Evolutionary conservation across 1,140 invertebrate genomes (phyloP).

Genomic region (Aplysia californica): DNA sequence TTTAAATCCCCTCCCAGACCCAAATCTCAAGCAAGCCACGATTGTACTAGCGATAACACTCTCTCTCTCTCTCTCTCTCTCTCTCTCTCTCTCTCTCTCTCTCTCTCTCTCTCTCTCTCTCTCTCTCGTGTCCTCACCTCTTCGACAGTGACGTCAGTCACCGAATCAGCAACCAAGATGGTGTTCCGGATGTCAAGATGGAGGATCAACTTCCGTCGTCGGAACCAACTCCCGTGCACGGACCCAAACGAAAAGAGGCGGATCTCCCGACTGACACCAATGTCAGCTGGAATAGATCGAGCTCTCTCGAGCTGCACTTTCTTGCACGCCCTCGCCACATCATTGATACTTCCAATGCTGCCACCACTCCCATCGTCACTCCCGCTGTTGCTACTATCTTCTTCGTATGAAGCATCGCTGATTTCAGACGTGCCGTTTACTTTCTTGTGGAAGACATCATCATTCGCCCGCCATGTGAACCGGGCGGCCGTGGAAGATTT

Average conservation of each 20-base stretch:
- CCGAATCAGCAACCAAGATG: slow-evolving; percentile 62
- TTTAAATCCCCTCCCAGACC: too few species aligned
- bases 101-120: too few species aligned
- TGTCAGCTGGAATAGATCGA: not conserved
- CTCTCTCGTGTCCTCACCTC: too few species aligned
- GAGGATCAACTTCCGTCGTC: slow-evolving; percentile 60
- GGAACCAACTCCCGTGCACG: slow-evolving; percentile 1
- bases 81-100: too few species aligned
- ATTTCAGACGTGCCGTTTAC: not conserved
- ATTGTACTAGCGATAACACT: too few species aligned
- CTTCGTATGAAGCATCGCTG: not conserved
- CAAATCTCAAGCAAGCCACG: too few species aligned
- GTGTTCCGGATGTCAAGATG: slow-evolving; percentile 66
- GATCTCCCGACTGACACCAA: not conserved
- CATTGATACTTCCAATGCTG: not conserved
- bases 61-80: too few species aligned
- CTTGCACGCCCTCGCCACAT: not conserved
- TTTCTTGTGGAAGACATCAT: not conserved
- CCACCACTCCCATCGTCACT: not conserved
- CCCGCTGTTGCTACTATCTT: not conserved
- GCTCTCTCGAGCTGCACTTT: not conserved
- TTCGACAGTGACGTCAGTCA: slow-evolving; percentile 62
- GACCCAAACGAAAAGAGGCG: not conserved
- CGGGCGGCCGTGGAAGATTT: too few species aligned
- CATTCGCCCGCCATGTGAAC: too few species aligned